A percentile compares a stretch with the other conserved stretches of the same genome.
phyloP scores from a whole-genome alignment of 30 jellyfish, hydroid and myxozoan genomes.

The Chrysaora quinquecirrha region DNA sequence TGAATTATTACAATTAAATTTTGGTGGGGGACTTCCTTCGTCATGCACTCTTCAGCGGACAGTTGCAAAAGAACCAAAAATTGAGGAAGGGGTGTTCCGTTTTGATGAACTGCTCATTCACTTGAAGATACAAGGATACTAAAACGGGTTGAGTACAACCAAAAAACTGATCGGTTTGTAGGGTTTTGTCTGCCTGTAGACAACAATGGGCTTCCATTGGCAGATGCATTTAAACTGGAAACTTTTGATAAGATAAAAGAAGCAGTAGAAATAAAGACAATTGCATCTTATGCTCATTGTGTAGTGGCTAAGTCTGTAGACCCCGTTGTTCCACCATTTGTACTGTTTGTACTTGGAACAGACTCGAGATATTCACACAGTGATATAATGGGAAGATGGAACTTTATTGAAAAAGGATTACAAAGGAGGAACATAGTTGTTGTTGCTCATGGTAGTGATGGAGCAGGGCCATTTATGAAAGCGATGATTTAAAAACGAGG shows the following conservation, averaged over 20 bases:
- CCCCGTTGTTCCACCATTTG: conserved; percentile 36
- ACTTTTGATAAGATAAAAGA: conserved; percentile 6
- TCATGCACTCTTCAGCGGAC: conserved; percentile 2
- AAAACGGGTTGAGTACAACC: conserved; percentile 49
- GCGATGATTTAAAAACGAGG: neutral
- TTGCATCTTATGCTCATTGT: conserved; percentile 20
- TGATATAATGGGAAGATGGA: conserved; percentile 6
- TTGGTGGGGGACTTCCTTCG: conserved; percentile 18
- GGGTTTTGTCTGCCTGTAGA: conserved; percentile 30
- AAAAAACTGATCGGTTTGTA: conserved; percentile 14
- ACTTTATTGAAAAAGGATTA: neutral
- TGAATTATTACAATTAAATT: conserved; percentile 8
- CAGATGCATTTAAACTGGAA: conserved; percentile 7
- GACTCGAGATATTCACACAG: conserved; percentile 16
- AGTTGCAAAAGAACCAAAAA: conserved; percentile 3
- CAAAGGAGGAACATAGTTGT: neutral
- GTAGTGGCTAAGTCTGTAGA: conserved; percentile 26
- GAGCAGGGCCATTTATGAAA: neutral
- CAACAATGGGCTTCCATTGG: neutral
- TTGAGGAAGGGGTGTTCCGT: conserved; percentile 48
- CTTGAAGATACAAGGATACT: conserved; percentile 39
- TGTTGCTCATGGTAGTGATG: too few species aligned
- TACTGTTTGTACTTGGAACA: conserved; percentile 35
- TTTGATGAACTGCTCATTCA: conserved; percentile 46
- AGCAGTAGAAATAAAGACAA: conserved; percentile 15